Evolutionary conservation across 2,888 invertebrate genomes (phyloP).

Genomic region (Spisula solida): DNA sequence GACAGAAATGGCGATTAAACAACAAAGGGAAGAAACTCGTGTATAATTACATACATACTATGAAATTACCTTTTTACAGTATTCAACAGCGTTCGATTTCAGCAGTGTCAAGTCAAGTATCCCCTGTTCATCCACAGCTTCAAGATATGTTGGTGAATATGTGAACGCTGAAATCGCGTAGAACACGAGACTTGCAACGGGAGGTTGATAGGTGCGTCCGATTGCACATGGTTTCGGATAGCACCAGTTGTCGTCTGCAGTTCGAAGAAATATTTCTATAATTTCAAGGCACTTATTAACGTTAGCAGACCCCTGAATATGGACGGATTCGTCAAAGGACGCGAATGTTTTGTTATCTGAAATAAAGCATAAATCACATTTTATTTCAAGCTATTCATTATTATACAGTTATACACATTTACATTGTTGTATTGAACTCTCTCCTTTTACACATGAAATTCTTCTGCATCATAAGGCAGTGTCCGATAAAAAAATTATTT

Average conservation of each 20-base stretch:
- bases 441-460: too few species aligned
- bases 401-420: neutral
- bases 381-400: neutral
- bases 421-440: neutral
- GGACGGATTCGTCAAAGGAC: conserved; percentile 62
- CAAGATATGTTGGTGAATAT: conserved; percentile 75
- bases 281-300: conserved; percentile 76
- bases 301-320: conserved; percentile 78
- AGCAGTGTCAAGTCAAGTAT: conserved; percentile 75
- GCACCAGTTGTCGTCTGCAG: conserved; percentile 76
- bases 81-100: conserved; percentile 69
- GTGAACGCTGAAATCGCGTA: conserved; percentile 80
- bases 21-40: neutral
- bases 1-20: too few species aligned
- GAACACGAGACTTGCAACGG: conserved; percentile 74
- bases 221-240: conserved; percentile 85
- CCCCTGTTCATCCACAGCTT: conserved; percentile 71
- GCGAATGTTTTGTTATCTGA: conserved; percentile 64
- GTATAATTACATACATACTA: too few species aligned
- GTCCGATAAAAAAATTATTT: too few species aligned
- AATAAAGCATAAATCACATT: conserved; percentile 15
- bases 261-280: conserved; percentile 74
- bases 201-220: conserved; percentile 80
- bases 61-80: conserved; percentile 77
- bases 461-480: too few species aligned